Evolutionary conservation across 2,888 invertebrate species (phyloP), one percentile per base, ranked within the genome.

Genomic region (Amiota communis): DNA sequence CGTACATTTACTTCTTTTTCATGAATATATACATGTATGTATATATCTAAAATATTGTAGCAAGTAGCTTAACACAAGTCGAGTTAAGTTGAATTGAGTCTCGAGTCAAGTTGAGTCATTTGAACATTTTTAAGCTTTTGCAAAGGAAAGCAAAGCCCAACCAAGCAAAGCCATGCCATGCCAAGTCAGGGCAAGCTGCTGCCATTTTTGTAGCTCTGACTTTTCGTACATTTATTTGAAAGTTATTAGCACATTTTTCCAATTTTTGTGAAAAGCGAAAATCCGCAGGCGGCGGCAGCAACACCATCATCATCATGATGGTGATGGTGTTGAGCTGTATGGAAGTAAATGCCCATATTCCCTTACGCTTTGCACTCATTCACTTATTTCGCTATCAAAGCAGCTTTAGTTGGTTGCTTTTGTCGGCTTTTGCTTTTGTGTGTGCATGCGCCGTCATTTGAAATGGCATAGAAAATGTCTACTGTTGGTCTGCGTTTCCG

Each of bases 211-310:
- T n/a, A 53, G n/a, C 53, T 53, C 53, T n/a, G 53, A 53, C n/a
- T 12, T 63, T 15, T 57, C 73, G 72, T 65, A 74, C 79, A 78
- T 80, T 79, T 79, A 79, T 77, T 79, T 77, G 70, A 76, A 77
- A 79, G 78, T 78, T 80, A 79, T 80, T 77, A 79, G 80, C 76
- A 75, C 77, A 76, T 78, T 79, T 77, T 77, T 74, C 49, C 61
- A 72, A 73, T 77, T 75, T 76, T 73, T 46, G 51, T 65, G 49
- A 63, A 63, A 63, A 63, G 63, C 63, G 63, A 23, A 63, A 63
- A 36, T 63, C 63, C 63, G n/a, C 23, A 63, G 63, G 63, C 63
- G 63, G n/a, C 63, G 36, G 23, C 53, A 3, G 8, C 53, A n/a
- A 1, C 53, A n/a, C 6, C n/a, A n/a, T 10, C 13, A n/a, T 2